Evolutionary conservation across 2,113 vertebrate genomes (phyloP), one percentile per base, ranked within the genome.

Genomic region (Acinonyx jubatus): DNA sequence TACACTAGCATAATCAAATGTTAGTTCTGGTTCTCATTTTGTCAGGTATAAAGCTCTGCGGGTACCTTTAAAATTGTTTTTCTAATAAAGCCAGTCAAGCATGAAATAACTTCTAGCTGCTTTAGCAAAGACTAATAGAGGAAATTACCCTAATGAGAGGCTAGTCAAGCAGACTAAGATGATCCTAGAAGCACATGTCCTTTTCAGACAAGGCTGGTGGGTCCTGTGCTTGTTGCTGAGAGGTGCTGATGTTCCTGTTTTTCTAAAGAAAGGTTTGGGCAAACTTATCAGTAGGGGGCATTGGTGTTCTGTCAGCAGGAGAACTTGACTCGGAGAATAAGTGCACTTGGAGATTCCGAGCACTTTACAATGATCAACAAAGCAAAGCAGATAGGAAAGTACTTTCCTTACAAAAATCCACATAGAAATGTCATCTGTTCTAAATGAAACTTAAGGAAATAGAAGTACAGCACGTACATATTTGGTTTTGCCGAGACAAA

Each of bases 211-310:
- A 96, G 61, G 92, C 78, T 21, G 0, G 61, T 96, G 89, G 98
- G 91, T 27, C 74, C 71, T 19, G 83, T 31, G 12, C 4, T 61
- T 61, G 15, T 84, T 48, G 2, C 63, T 63, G 33, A 55, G 19
- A 82, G 16, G 36, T 19, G 11, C 45, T 45, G 74, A 33, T 91
- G n/a, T 31, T 48, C 52, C 66, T 73, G 55, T 63, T 95, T 31
- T 97, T 84, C 73, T 80, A 2, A 3, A 91, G 89, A 48, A 82
- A 97, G 3, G 27, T 93, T 81, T 65, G 48, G 52, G 36, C 61
- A 95, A 61, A 66, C 15, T 96, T 97, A 96, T 98, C 98, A 98
- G 97, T 82, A 98, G 98, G 97, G 98, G 97, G 97, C 95, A 98
- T 97, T 95, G 91, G 93, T 92, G 92, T 29, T 97, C 98, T 79